Percentiles rank a stretch among this genome's conserved stretches.
These are phyloP conservation scores for Apamea monoglypha DNA, from an alignment of 2,888 invertebrate species.

Conservation along the genomic window DNA sequence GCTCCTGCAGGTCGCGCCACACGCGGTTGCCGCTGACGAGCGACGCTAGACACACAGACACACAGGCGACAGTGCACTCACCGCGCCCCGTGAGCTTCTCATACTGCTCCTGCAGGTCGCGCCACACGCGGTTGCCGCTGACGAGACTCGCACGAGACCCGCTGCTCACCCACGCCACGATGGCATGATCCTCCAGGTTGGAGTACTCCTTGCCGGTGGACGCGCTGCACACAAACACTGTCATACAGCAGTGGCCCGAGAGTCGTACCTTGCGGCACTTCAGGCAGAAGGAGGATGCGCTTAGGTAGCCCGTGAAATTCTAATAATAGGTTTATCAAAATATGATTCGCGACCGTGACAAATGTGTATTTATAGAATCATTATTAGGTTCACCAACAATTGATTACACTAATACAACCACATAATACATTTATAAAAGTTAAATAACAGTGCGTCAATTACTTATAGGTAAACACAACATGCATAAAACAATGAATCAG, in stretches of 20 bases:
- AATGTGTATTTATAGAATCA: neutral
- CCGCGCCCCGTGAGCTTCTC: constrained; percentile 67
- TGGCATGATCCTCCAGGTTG: constrained; percentile 80
- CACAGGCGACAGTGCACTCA: constrained; percentile 1
- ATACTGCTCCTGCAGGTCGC: constrained; percentile 74
- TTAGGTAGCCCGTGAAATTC: neutral
- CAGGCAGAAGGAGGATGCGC: neutral
- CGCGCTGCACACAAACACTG: constrained; percentile 36
- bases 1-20: no score
- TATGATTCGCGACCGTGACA: no score
- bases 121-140: constrained; percentile 85
- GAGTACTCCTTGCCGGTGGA: constrained; percentile 72
- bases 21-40: no score
- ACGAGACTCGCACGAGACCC: constrained; percentile 75
- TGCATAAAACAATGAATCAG: no score
- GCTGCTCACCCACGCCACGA: constrained; percentile 79
- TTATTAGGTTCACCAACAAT: no score
- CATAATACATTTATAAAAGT: no score
- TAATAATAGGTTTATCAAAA: no score
- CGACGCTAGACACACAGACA: no score
- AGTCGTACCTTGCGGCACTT: neutral
- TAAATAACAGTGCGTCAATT: no score
- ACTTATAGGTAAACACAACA: no score
- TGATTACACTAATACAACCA: no score
- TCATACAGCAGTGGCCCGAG: constrained; percentile 7